phyloP scores from a whole-genome alignment of 1,140 invertebrate genomes.

The Spodoptera litura region DNA sequence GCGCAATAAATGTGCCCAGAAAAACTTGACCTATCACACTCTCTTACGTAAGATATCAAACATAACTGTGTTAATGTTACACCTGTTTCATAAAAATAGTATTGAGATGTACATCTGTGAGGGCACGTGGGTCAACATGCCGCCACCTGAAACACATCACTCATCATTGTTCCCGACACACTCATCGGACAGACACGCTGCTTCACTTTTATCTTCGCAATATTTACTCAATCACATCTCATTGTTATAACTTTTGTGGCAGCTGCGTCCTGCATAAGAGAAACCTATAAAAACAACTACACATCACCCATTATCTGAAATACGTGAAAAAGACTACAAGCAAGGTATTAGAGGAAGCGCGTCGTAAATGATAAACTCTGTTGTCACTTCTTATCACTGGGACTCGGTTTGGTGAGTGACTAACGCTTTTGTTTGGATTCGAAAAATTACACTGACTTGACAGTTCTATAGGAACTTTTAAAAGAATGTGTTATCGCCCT shows the following conservation, averaged over 20 bases:
- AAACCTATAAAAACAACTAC: slow-evolving; percentile 59
- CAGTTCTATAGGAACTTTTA: not conserved
- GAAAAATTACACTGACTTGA: slow-evolving; percentile 17
- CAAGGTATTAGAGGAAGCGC: slow-evolving; percentile 41
- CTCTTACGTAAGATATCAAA: slow-evolving; percentile 30
- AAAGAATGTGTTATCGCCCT: not conserved
- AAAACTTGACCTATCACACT: slow-evolving; percentile 40
- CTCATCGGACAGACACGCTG: slow-evolving; percentile 50
- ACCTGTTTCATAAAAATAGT: slow-evolving; percentile 37
- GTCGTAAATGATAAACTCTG: slow-evolving; percentile 47
- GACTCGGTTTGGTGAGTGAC: slow-evolving; percentile 34
- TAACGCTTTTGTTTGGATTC: slow-evolving; percentile 34
- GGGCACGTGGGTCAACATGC: slow-evolving; percentile 57
- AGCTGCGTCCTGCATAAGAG: slow-evolving; percentile 61
- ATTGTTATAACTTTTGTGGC: slow-evolving; percentile 61
- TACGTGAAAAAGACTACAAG: slow-evolving; percentile 63
- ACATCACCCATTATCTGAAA: slow-evolving; percentile 55
- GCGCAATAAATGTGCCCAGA: slow-evolving; percentile 36
- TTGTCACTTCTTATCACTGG: slow-evolving; percentile 45
- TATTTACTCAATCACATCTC: slow-evolving; percentile 68
- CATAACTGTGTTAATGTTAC: slow-evolving; percentile 24
- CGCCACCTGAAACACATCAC: slow-evolving; percentile 42
- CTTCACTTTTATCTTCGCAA: slow-evolving; percentile 65
- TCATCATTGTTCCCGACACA: slow-evolving; percentile 50
- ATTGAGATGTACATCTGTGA: slow-evolving; percentile 11